These are phyloP conservation scores for Magallana ariakensis DNA, from an alignment of 1,140 invertebrate species.

Conservation along the genomic window DNA sequence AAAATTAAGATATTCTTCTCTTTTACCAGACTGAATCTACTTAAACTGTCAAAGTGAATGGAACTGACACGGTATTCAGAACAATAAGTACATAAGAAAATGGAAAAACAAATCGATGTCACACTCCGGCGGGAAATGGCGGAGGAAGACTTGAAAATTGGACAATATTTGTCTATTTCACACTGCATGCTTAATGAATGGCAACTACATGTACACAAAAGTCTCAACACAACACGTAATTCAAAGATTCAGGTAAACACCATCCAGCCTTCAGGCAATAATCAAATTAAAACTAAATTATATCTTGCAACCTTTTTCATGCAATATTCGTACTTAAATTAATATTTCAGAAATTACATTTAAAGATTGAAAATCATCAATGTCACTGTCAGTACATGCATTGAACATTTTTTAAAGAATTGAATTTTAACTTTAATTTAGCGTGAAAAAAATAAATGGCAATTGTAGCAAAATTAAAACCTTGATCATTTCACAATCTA, in stretches of 20 bases:
- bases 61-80: background rate
- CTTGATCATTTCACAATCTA: no score
- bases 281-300: no score
- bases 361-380: no score
- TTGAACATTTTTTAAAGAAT: no score
- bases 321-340: no score
- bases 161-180: constrained; percentile 11
- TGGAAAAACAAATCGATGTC: background rate
- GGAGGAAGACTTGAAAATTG: constrained; percentile 1
- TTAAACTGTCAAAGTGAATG: background rate
- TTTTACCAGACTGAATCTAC: constrained; percentile 1
- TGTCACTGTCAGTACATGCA: no score
- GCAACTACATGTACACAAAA: background rate
- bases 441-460: no score
- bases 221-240: background rate
- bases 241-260: background rate
- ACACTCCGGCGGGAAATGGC: background rate
- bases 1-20: background rate
- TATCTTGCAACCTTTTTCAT: no score
- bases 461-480: no score
- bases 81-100: background rate
- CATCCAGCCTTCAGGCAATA: background rate
- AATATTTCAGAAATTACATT: no score
- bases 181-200: constrained; percentile 18
- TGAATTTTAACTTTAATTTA: no score